A percentile compares a stretch with the other conserved stretches of the same genome.
phyloP scores from a whole-genome alignment of 2,888 invertebrate species.

The Watsonalla binaria region DNA sequence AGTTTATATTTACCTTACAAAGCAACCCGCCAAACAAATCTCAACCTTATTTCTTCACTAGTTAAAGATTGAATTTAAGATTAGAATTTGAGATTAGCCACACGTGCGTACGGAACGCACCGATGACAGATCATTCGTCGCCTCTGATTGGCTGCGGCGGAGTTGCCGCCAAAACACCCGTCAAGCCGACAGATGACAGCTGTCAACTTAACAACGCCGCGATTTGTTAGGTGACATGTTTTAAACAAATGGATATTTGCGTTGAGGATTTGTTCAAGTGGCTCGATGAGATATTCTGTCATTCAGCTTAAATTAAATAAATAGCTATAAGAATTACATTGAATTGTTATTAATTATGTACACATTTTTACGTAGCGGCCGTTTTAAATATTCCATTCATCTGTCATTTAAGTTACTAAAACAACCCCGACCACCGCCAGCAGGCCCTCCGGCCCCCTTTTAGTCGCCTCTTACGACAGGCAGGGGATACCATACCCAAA shows the following conservation, averaged over 20 bases:
- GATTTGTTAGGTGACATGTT: conserved; percentile 60
- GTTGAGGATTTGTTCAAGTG: neutral
- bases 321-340: no score
- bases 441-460: no score
- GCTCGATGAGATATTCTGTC: neutral
- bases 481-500: no score
- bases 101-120: conserved; percentile 19
- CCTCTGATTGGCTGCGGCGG: conserved; percentile 57
- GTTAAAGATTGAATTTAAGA: neutral
- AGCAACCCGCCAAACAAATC: neutral
- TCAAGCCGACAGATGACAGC: conserved; percentile 56
- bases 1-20: neutral
- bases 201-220: conserved; percentile 51
- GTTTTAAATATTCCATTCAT: no score
- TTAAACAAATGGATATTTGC: conserved; percentile 31
- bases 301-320: neutral
- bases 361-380: no score
- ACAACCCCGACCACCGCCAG: no score
- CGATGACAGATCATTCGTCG: conserved; percentile 58
- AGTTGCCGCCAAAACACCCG: conserved; percentile 49
- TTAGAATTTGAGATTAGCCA: neutral
- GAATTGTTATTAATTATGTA: no score
- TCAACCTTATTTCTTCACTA: neutral
- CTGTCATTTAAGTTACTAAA: no score
- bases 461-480: no score